Evolutionary conservation across 2,797 vertebrate genomes (phyloP), one percentile per base, ranked within the genome.

Genomic region (Takifugu rubripes): DNA sequence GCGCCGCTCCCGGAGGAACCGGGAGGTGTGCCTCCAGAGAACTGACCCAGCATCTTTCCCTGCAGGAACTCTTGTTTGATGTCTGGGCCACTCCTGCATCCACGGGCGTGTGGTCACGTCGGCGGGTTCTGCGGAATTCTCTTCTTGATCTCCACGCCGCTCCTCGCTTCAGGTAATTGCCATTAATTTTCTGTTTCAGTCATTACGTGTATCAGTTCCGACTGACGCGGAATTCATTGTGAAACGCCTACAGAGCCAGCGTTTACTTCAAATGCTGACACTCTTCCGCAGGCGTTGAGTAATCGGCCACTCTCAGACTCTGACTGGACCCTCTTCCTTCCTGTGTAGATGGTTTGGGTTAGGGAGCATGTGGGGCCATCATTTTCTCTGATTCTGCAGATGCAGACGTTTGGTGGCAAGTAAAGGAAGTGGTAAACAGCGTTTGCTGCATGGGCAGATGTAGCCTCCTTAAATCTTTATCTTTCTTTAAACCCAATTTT

Each of bases 1-100:
- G 17, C 17, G 17, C 21, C 21, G 21, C 21, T 21, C 21, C 21
- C 21, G 21, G 21, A 1, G 59, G 25, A n/a, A 45, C 15, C 43
- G 43, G 42, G 48, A 56, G 47, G 16, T 24, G 33, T 4, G 3
- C 25, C 48, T 14, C 15, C 14, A n/a, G 11, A 43, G 5, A 11
- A 0, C 9, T 44, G 14, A 15, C 33, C 0, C 1, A 15, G 11
- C 54, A 0, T 46, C 33, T 40, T 47, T 61, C 8, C 12, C n/a
- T 16, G 3, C 53, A 89, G 87, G 82, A 87, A 65, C 70, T 59
- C 70, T 15, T 72, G 74, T 68, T 87, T 89, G 72, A 92, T 92
- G 91, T 92, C 89, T 62, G 51, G 71, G 17, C 74, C 70, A 9
- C 66, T 68, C 56, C 54, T 31, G 59, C 29, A 29, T 61, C 68